Evolutionary conservation across 2,888 invertebrate genomes (phyloP).

Genomic region (Ophioninae sp.): DNA sequence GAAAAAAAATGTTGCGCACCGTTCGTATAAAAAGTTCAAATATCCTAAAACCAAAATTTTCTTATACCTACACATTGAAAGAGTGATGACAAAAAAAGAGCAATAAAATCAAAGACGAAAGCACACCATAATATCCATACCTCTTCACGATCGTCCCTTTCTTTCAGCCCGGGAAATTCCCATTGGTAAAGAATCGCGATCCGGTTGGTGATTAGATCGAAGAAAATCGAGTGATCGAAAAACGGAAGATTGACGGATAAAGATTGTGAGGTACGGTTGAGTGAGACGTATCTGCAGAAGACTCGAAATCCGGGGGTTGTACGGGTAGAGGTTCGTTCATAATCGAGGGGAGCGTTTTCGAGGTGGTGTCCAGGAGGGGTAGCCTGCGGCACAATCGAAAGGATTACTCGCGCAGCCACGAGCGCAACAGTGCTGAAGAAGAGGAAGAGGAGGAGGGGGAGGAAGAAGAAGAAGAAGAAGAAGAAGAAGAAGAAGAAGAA

Average conservation of each 20-base stretch:
- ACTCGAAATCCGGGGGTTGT: constrained; percentile 13
- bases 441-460: constrained; percentile 55
- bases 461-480: constrained; percentile 25
- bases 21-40: no score
- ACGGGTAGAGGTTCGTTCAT: constrained; percentile 47
- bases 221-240: neutral
- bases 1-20: no score
- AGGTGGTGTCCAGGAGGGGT: constrained; percentile 56
- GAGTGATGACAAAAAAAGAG: no score
- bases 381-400: constrained; percentile 55
- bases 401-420: constrained; percentile 44
- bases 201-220: no score
- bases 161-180: no score
- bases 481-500: neutral
- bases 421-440: constrained; percentile 51
- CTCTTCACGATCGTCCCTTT: no score
- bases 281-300: neutral
- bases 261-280: neutral
- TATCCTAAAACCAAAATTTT: no score
- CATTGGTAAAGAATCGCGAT: no score
- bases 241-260: neutral
- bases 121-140: no score
- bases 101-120: no score
- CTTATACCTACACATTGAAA: no score
- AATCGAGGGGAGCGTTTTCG: constrained; percentile 62